phyloP scores from a whole-genome alignment of 2,888 invertebrate genomes.

The Ligdia adustata region DNA sequence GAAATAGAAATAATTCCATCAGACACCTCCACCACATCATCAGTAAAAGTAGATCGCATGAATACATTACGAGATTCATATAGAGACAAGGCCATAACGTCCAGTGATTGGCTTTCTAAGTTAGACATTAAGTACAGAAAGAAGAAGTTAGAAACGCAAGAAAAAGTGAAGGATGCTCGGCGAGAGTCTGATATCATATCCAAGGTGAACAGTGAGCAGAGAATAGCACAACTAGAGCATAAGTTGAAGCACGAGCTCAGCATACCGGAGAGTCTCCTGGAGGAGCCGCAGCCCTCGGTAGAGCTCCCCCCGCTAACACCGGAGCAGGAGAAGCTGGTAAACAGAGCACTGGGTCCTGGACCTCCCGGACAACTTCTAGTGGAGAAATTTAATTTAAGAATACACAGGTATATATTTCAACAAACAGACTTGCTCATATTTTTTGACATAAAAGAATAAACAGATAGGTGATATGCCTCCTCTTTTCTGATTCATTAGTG shows the following conservation, averaged over 20 bases:
- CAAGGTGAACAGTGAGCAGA: conserved; percentile 73
- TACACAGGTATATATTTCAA: conserved; percentile 68
- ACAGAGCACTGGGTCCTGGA: conserved; percentile 82
- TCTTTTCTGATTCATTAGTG: too few relatives aligned
- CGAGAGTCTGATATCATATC: conserved; percentile 75
- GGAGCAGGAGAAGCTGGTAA: conserved; percentile 85
- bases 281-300: conserved; percentile 67
- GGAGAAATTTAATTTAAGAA: conserved; percentile 77
- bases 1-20: conserved; percentile 72
- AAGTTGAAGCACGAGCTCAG: conserved; percentile 71
- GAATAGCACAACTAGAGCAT: conserved; percentile 70
- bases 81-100: conserved; percentile 76
- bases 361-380: conserved; percentile 87
- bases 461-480: too few relatives aligned
- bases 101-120: conserved; percentile 80
- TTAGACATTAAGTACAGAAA: conserved; percentile 75
- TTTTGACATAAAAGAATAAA: too few relatives aligned
- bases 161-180: conserved; percentile 72
- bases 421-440: too few relatives aligned
- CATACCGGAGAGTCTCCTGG: conserved; percentile 79
- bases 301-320: conserved; percentile 86
- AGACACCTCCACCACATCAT: conserved; percentile 70
- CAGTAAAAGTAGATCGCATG: conserved; percentile 64
- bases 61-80: conserved; percentile 85
- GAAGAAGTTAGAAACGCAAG: conserved; percentile 65